Evolutionary conservation across 2,113 vertebrate genomes (phyloP), one percentile per base, ranked within the genome.

Genomic region (Stegostoma tigrinum): DNA sequence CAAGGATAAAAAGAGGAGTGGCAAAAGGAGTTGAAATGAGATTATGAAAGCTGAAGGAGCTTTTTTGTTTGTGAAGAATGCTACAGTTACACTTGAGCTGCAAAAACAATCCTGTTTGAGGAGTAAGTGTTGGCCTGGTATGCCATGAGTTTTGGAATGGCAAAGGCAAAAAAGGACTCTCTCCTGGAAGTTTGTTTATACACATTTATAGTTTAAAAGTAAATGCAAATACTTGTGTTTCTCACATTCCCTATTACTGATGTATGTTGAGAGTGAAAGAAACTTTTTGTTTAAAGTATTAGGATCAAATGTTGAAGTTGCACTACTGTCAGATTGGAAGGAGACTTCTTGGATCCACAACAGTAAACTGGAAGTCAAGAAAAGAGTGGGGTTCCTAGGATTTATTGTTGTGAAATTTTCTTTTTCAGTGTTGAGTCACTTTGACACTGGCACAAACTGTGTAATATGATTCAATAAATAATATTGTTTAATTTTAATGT

Each of bases 11-110:
- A 97, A 96, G 97, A 97, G 96, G 96, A 96, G 97, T 97, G 96
- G 97, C 97, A 97, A 98, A 98, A 97, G 98, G 98, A 98, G 98
- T 98, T 98, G 97, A 97, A 98, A 98, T 97, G 97, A 98, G 98
- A 98, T 98, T 97, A 98, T 97, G 95, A 97, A 96, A 97, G 97
- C 97, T 98, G 96, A 97, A 97, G 97, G 97, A 96, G 96, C 97
- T 97, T 97, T 97, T 98, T 98, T 98, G 97, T 98, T 97, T 96
- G 96, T 96, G 96, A 97, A 97, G 96, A 98, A 97, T 97, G 97
- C 96, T 96, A 96, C 95, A 75, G 96, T 97, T 98, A 97, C 96
- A 96, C 96, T 97, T 38, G 0, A 97, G 97, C 97, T 95, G 96
- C 96, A 96, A 96, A 97, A 96, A 97, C 97, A 97, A 96, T 98